Evolutionary conservation across 2,113 vertebrate species (phyloP).

Genomic region (Anoplopoma fimbria): DNA sequence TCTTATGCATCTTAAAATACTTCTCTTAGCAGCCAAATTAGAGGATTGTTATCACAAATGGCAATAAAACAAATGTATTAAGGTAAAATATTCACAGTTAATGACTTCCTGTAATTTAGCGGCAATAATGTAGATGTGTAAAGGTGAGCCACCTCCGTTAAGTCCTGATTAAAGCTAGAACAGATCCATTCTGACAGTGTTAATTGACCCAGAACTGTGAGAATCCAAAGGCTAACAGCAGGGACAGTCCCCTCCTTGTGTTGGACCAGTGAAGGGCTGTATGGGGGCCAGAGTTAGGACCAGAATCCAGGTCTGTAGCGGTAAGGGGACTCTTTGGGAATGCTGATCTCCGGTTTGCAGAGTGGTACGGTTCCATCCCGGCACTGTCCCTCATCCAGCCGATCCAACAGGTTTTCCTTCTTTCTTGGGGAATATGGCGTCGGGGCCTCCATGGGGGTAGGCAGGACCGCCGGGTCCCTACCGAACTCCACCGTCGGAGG

Average conservation of each 20-base stretch:
- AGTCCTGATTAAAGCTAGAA: constrained; percentile 32
- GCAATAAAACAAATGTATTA: background rate
- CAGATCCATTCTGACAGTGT: background rate
- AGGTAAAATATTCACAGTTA: constrained; percentile 26
- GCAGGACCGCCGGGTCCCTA: constrained; percentile 87
- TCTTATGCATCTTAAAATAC: constrained; percentile 24
- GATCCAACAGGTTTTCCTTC: constrained; percentile 90
- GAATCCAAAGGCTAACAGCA: constrained; percentile 16
- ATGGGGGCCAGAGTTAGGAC: constrained; percentile 82
- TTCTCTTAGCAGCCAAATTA: background rate
- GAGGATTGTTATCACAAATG: constrained; percentile 14
- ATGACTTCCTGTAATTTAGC: constrained; percentile 18
- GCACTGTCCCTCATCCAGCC: constrained; percentile 92
- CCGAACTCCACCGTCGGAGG: constrained; percentile 94
- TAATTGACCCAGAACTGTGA: constrained; percentile 17
- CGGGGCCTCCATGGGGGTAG: constrained; percentile 85
- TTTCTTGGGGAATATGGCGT: constrained; percentile 84
- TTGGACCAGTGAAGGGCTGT: background rate
- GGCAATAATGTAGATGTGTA: background rate
- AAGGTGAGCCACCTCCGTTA: constrained; percentile 3
- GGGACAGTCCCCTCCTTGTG: background rate
- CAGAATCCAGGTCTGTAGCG: constrained; percentile 91
- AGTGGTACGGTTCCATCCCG: constrained; percentile 92
- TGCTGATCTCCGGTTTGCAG: constrained; percentile 88
- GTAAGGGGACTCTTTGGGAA: constrained; percentile 87